Evolutionary conservation across 2,888 invertebrate genomes (phyloP).

Genomic region (Timandra comae): DNA sequence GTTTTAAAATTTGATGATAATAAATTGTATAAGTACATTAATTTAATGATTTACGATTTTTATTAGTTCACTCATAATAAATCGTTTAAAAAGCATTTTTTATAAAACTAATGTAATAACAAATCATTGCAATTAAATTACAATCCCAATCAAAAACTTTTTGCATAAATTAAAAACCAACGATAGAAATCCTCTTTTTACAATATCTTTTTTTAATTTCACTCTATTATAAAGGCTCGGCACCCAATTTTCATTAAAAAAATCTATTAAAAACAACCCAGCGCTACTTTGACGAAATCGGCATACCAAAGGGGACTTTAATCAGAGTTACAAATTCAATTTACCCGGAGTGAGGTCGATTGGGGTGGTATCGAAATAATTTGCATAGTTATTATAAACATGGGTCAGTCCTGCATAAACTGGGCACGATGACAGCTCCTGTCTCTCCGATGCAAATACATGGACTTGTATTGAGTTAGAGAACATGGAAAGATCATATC

Average conservation of each 20-base stretch:
- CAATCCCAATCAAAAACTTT: too few species aligned
- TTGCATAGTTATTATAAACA: conserved; percentile 76
- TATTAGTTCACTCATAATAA: too few species aligned
- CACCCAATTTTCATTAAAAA: conserved; percentile 21
- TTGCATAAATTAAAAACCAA: too few species aligned
- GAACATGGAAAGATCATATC: conserved; percentile 28
- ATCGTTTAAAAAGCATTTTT: too few species aligned
- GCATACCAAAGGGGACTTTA: conserved; percentile 62
- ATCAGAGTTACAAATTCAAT: conserved; percentile 74
- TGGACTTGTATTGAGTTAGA: conserved; percentile 28
- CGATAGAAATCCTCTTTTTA: too few species aligned
- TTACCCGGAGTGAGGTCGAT: conserved; percentile 54
- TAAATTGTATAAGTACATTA: too few species aligned
- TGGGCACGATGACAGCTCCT: conserved; percentile 57
- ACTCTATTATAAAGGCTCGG: too few species aligned
- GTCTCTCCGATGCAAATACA: conserved; percentile 58
- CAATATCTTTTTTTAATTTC: too few species aligned
- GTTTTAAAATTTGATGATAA: too few species aligned
- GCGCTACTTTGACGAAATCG: conserved; percentile 36
- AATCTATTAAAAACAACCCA: conserved; percentile 33
- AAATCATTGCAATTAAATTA: too few species aligned
- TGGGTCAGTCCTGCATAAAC: conserved; percentile 70
- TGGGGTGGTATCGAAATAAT: conserved; percentile 67
- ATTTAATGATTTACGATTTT: too few species aligned
- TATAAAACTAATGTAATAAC: too few species aligned